Percentiles rank a stretch among this genome's conserved stretches.
phyloP scores from a whole-genome alignment of 2,888 invertebrate species.

The Auanema sp. region DNA sequence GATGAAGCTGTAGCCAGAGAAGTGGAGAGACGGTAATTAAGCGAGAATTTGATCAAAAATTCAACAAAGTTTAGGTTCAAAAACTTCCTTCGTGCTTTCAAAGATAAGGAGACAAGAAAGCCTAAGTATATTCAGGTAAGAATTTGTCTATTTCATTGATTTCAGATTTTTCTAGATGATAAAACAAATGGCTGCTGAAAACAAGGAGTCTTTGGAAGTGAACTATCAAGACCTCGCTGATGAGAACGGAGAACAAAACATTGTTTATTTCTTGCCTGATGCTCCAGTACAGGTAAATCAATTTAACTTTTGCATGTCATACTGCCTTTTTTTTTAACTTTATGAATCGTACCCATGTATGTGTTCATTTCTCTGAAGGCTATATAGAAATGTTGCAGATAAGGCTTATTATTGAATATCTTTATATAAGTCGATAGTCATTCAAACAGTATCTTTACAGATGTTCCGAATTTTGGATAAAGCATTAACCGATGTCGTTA shows the following conservation, averaged over 20 bases:
- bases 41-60: background rate
- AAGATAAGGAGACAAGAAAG: conserved; percentile 37
- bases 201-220: conserved; percentile 79
- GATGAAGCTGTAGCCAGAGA: conserved; percentile 93
- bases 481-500: conserved; percentile 75
- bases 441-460: conserved; percentile 25
- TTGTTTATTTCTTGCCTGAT: conserved; percentile 95
- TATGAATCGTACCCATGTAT: background rate
- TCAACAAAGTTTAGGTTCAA: conserved; percentile 17
- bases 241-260: conserved; percentile 79
- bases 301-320: background rate
- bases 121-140: conserved; percentile 50
- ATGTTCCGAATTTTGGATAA: conserved; percentile 61
- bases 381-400: conserved; percentile 10
- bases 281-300: conserved; percentile 76
- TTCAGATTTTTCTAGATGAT: conserved; percentile 31
- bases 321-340: background rate
- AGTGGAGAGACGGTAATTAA: conserved; percentile 80
- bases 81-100: conserved; percentile 23
- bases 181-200: conserved; percentile 66
- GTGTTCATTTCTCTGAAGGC: conserved; percentile 1
- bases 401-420: conserved; percentile 11
- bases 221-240: conserved; percentile 88
- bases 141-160: background rate
- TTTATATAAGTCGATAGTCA: background rate